Conservation (phyloP, 1,140 invertebrate genomes). For the Antheraea pernyi region DNA sequence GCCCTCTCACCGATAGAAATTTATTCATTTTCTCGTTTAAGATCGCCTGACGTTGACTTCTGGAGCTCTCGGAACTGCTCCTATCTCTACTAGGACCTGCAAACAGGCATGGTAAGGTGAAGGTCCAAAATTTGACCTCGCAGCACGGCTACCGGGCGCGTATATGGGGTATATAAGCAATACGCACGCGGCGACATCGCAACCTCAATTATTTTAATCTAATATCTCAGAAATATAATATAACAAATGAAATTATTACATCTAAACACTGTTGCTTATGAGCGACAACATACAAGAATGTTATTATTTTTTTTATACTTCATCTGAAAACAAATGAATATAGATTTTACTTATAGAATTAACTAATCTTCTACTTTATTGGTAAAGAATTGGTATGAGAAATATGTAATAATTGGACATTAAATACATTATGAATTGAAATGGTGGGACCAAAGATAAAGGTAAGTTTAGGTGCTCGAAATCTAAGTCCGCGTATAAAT, state of each 20-base stretch:
- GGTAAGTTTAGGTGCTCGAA: slow-evolving; percentile 11
- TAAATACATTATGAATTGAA: background rate
- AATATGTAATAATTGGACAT: background rate
- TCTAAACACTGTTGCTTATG: background rate
- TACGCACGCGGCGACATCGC: slow-evolving; percentile 22
- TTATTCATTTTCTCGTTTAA: slow-evolving; percentile 96
- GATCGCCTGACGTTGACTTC: slow-evolving; percentile 89
- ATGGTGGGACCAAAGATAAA: background rate
- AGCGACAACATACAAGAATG: background rate
- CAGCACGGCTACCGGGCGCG: slow-evolving; percentile 50
- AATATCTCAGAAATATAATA: background rate
- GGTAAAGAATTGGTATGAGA: no score
- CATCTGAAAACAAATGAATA: background rate
- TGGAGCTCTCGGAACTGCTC: slow-evolving; percentile 82
- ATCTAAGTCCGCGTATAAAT: slow-evolving; percentile 2
- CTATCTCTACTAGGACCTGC: slow-evolving; percentile 78
- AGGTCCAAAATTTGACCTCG: slow-evolving; percentile 21
- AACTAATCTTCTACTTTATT: background rate
- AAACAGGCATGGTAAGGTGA: slow-evolving; percentile 54
- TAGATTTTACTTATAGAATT: background rate
- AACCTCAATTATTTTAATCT: slow-evolving; percentile 18
- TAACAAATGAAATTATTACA: background rate
- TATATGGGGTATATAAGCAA: slow-evolving; percentile 35
- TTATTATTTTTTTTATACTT: background rate
- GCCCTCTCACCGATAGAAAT: slow-evolving; percentile 92